These are phyloP conservation scores for Deladenus siricidicola DNA, from an alignment of 2,888 invertebrate genomes.

Conservation along the genomic window DNA sequence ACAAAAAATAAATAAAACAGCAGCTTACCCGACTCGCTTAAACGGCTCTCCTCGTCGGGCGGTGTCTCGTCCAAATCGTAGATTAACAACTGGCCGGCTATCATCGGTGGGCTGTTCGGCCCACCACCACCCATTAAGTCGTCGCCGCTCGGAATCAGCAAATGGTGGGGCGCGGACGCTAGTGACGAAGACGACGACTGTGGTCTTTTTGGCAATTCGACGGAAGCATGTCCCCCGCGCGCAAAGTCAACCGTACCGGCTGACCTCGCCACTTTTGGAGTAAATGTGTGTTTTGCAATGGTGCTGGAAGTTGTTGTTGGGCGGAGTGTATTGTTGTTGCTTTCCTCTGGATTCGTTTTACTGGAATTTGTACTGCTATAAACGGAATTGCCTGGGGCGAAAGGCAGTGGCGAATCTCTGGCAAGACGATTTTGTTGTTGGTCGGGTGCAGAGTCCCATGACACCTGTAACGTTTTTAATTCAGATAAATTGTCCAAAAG, in stretches of 20 bases:
- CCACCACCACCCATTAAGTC: conserved; percentile 4
- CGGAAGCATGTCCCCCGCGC: no score
- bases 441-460: conserved; percentile 38
- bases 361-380: no score
- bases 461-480: conserved; percentile 32
- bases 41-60: conserved; percentile 11
- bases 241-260: not conserved
- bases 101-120: conserved; percentile 35
- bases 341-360: not conserved
- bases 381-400: conserved; percentile 6
- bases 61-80: conserved; percentile 53
- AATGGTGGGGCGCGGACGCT: not conserved
- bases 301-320: not conserved
- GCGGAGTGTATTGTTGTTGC: not conserved
- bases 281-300: no score
- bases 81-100: conserved; percentile 51
- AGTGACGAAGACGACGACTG: no score
- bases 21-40: not conserved
- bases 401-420: conserved; percentile 31
- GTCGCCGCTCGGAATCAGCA: not conserved
- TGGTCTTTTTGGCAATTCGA: not conserved
- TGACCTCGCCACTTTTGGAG: no score
- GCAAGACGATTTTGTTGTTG: conserved; percentile 28
- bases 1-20: not conserved
- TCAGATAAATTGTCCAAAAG: not conserved